Conservation (phyloP, 2,113 vertebrate genomes). For the Tiliqua scincoides region DNA sequence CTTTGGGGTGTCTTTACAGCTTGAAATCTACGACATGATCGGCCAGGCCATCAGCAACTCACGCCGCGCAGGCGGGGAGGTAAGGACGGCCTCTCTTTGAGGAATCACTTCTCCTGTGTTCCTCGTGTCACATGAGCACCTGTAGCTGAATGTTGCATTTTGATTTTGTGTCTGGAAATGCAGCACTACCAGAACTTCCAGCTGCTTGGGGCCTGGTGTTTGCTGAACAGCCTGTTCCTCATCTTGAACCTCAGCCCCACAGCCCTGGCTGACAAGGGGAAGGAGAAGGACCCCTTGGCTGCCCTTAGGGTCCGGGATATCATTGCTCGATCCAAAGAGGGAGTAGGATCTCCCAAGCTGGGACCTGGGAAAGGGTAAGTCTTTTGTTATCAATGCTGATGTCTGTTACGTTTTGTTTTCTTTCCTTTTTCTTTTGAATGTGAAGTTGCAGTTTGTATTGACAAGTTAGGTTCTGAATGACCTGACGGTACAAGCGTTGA, state of each 20-base stretch:
- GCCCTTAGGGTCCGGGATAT: conserved; percentile 95
- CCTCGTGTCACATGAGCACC: too few species aligned
- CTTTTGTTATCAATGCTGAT: background rate
- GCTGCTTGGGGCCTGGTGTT: conserved; percentile 95
- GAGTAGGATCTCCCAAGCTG: conserved; percentile 95
- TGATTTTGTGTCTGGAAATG: background rate
- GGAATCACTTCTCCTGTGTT: background rate
- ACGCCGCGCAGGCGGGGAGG: conserved; percentile 95
- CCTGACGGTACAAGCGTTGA: too few species aligned
- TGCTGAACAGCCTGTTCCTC: conserved; percentile 97
- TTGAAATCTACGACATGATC: conserved; percentile 99
- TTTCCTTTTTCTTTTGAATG: background rate
- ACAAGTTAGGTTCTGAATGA: too few species aligned
- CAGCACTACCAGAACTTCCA: conserved; percentile 99
- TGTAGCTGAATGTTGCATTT: background rate
- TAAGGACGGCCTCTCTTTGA: conserved; percentile 56
- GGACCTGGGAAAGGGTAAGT: conserved; percentile 95
- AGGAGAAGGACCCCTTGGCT: conserved; percentile 96
- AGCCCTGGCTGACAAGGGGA: conserved; percentile 96
- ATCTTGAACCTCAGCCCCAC: conserved; percentile 97
- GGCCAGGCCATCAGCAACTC: conserved; percentile 96
- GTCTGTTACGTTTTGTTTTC: accelerated
- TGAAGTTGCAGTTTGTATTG: background rate
- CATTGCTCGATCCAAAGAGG: conserved; percentile 92
- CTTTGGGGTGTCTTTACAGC: conserved; percentile 76